Conservation (phyloP, 2,113 vertebrate genomes). For the Taurulus bubalis region DNA sequence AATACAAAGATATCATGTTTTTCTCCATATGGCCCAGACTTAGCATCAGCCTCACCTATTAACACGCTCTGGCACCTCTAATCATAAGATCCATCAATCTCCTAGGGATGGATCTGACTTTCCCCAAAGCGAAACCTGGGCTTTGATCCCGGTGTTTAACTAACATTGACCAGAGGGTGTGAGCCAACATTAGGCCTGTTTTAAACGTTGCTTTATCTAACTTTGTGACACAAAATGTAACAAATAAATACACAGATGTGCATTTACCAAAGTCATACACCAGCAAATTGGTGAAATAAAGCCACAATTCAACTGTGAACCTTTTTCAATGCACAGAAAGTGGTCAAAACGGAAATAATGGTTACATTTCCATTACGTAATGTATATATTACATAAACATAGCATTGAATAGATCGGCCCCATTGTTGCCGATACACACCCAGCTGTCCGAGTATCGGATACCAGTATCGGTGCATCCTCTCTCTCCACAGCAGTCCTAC, state of each 20-base stretch:
- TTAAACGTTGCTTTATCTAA: not conserved
- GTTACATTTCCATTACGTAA: too few species aligned
- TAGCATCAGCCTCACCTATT: slow-evolving; percentile 54
- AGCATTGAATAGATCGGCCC: not conserved
- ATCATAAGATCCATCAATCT: slow-evolving; percentile 1
- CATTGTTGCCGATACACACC: too few species aligned
- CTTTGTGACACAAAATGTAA: not conserved
- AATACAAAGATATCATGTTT: not conserved
- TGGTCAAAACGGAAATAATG: too few species aligned
- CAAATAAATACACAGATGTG: not conserved
- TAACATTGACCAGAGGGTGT: too few species aligned
- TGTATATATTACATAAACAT: too few species aligned
- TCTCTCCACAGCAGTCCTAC: slow-evolving; percentile 3
- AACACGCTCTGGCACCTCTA: slow-evolving; percentile 18
- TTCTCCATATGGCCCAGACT: not conserved
- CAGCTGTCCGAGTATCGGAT: too few species aligned
- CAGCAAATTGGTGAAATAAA: not conserved
- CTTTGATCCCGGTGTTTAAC: too few species aligned
- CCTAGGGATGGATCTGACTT: not conserved
- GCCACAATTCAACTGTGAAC: too few species aligned
- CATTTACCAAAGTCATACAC: not conserved
- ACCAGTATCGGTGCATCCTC: not conserved
- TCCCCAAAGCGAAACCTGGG: too few species aligned
- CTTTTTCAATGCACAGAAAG: too few species aligned
- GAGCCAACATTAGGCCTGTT: too few species aligned